phyloP scores from a whole-genome alignment of 2,113 vertebrate species.

The Scalopus aquaticus region DNA sequence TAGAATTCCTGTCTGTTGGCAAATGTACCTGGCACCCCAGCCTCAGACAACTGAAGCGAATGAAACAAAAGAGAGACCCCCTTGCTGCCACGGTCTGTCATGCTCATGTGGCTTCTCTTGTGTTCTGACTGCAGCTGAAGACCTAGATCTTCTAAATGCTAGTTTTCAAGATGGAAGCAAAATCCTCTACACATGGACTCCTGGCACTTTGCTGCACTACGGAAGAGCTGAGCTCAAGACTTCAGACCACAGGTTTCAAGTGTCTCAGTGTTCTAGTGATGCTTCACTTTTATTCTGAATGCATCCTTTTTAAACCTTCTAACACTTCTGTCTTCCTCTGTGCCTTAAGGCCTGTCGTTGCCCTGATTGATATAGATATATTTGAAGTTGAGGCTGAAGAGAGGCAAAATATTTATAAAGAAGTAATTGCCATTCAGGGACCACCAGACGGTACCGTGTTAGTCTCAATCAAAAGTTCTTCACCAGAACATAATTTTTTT shows the following conservation, averaged over 20 bases:
- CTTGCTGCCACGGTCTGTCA: no score
- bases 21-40: neutral
- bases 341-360: constrained; percentile 92
- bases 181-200: constrained; percentile 89
- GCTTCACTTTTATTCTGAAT: constrained; percentile 31
- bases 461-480: constrained; percentile 92
- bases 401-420: constrained; percentile 95
- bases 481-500: constrained; percentile 92
- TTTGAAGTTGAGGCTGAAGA: constrained; percentile 97
- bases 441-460: constrained; percentile 97
- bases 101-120: neutral
- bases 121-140: constrained; percentile 88
- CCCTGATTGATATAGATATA: constrained; percentile 96
- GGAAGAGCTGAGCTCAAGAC: constrained; percentile 98
- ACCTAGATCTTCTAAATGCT: constrained; percentile 94
- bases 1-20: neutral
- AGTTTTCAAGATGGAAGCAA: constrained; percentile 89
- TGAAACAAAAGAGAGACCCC: neutral
- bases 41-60: neutral
- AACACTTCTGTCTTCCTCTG: neutral
- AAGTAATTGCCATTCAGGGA: constrained; percentile 94
- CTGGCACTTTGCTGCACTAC: constrained; percentile 94
- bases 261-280: constrained; percentile 20
- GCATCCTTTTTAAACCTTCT: neutral
- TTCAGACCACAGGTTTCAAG: constrained; percentile 95